Evolutionary conservation across 2,113 vertebrate genomes (phyloP).

Genomic region (Neotoma lepida): DNA sequence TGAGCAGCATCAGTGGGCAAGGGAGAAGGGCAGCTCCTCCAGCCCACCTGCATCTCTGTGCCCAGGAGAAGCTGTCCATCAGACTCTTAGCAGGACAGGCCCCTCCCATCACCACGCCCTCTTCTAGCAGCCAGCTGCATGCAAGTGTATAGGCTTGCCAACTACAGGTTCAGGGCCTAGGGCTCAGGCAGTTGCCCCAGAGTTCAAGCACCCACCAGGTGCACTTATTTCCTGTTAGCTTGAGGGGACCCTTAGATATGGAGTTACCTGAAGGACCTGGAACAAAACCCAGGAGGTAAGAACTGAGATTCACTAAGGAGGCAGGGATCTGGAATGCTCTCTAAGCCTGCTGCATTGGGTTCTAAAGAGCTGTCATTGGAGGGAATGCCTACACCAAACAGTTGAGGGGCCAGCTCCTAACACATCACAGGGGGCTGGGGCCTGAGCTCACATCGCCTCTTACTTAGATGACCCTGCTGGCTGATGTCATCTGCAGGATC

Average conservation of each 20-base stretch:
- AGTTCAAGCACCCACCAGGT: background rate
- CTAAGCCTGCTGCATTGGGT: no score
- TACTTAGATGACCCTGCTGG: fast-evolving
- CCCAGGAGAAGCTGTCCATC: background rate
- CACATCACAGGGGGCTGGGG: background rate
- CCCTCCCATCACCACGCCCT: background rate
- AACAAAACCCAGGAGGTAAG: background rate
- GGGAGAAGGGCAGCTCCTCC: background rate
- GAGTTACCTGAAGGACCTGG: background rate
- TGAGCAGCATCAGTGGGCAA: no score
- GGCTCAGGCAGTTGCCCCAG: background rate
- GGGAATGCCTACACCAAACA: no score
- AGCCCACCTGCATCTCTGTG: background rate
- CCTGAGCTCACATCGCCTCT: background rate
- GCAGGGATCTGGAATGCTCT: background rate
- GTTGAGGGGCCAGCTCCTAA: background rate
- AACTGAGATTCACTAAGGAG: background rate
- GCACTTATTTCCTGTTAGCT: background rate
- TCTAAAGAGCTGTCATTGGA: no score
- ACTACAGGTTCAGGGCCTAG: background rate
- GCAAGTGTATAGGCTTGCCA: background rate
- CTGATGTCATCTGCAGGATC: fast-evolving
- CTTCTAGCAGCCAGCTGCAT: fast-evolving
- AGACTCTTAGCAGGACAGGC: no score
- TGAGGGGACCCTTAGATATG: background rate